These are phyloP conservation scores for Alauda arvensis DNA, from an alignment of 2,797 vertebrate genomes.

Conservation along the genomic window DNA sequence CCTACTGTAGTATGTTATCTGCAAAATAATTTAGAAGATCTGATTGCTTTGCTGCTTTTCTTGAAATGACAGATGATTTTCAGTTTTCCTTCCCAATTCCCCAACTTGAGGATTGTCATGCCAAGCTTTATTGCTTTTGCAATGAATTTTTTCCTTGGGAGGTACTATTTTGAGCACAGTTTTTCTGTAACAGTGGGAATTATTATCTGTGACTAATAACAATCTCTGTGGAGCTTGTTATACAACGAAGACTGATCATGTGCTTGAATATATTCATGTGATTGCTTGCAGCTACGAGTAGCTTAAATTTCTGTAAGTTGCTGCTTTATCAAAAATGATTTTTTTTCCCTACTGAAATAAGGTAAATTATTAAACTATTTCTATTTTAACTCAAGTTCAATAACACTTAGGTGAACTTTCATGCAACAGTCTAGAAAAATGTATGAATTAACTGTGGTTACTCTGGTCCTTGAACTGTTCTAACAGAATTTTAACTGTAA, in stretches of 20 bases:
- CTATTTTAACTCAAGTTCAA: neutral
- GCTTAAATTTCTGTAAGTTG: constrained; percentile 3
- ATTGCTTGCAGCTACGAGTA: neutral
- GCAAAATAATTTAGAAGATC: neutral
- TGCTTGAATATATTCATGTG: constrained; percentile 13
- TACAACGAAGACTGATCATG: neutral
- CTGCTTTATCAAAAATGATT: neutral
- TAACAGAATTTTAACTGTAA: neutral
- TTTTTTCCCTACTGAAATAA: neutral
- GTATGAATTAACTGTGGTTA: neutral
- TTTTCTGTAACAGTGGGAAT: constrained; percentile 26
- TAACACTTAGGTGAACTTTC: neutral
- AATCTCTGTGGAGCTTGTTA: constrained; percentile 30
- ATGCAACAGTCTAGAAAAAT: neutral
- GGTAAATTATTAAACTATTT: neutral
- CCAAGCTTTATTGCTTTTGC: neutral
- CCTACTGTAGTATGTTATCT: neutral
- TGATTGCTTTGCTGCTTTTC: neutral
- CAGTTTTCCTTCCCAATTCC: neutral
- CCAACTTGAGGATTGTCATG: neutral
- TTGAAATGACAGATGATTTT: neutral
- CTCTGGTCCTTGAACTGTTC: neutral
- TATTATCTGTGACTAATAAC: constrained; percentile 46
- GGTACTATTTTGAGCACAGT: constrained; percentile 5
- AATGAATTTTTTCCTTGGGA: constrained; percentile 11